Percentiles rank a stretch among this genome's conserved stretches.
Conservation (phyloP, 1,140 invertebrate species). For the Drosophila ananassae region DNA sequence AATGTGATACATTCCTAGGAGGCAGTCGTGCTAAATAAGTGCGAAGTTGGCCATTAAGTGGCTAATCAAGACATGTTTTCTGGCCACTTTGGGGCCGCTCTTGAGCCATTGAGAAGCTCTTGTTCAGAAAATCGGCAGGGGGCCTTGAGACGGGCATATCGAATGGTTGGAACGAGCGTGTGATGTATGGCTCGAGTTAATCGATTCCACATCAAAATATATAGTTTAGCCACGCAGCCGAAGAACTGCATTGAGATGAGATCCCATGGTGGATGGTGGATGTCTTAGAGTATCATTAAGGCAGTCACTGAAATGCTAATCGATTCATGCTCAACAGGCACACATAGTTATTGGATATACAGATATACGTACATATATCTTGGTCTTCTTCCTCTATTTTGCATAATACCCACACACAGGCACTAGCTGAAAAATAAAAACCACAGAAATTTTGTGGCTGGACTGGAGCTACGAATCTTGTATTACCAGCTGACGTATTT, state of each 20-base stretch:
- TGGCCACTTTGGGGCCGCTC: slow-evolving; percentile 14
- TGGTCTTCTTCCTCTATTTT: slow-evolving; percentile 70
- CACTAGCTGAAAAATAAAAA: not conserved
- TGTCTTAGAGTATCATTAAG: slow-evolving; percentile 60
- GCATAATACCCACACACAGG: slow-evolving; percentile 59
- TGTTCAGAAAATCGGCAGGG: slow-evolving; percentile 18
- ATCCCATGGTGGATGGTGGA: slow-evolving; percentile 35
- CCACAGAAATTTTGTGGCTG: slow-evolving; percentile 19
- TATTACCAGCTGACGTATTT: slow-evolving; percentile 74
- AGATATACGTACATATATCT: slow-evolving; percentile 29
- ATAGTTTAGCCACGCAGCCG: slow-evolving; percentile 51
- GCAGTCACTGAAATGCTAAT: slow-evolving; percentile 70
- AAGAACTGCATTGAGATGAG: slow-evolving; percentile 44
- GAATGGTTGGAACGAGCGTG: slow-evolving; percentile 55
- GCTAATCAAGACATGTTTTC: slow-evolving; percentile 32
- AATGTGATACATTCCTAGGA: slow-evolving; percentile 19
- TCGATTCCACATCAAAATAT: slow-evolving; percentile 53
- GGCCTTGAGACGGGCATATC: slow-evolving; percentile 47
- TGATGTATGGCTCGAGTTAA: slow-evolving; percentile 55
- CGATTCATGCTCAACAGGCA: slow-evolving; percentile 54
- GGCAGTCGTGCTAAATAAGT: slow-evolving; percentile 29
- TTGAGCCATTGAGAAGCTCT: slow-evolving; percentile 19
- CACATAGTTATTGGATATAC: slow-evolving; percentile 7
- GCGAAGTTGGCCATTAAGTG: slow-evolving; percentile 40
- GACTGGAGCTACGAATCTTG: slow-evolving; percentile 22